Percentiles rank a stretch among this genome's conserved stretches.
phyloP scores from a whole-genome alignment of 2,888 invertebrate genomes.

The Idaea biselata region DNA sequence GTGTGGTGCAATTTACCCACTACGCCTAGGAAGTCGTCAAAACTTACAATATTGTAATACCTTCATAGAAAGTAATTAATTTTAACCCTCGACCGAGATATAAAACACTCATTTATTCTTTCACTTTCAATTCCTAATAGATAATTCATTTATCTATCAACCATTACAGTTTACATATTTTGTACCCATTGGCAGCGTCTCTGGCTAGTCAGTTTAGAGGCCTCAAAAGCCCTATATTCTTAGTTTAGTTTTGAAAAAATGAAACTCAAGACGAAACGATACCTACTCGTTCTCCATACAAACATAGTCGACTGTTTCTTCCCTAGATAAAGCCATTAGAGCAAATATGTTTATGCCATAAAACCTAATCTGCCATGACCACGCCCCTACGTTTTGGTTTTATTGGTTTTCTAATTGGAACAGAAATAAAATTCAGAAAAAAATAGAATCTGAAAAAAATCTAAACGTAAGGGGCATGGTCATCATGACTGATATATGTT shows the following conservation, averaged over 20 bases:
- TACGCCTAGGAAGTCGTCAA: not conserved
- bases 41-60: not conserved
- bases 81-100: not conserved
- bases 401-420: too few species aligned
- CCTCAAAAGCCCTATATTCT: not conserved
- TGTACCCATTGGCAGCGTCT: conserved; percentile 17
- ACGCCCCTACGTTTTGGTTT: too few species aligned
- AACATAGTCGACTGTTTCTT: too few species aligned
- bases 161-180: conserved; percentile 11
- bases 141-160: conserved; percentile 8
- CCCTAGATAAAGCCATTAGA: too few species aligned
- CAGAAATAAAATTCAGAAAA: too few species aligned
- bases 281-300: too few species aligned
- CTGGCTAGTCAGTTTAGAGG: conserved; percentile 7
- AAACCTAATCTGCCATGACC: too few species aligned
- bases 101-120: not conserved
- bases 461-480: too few species aligned
- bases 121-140: not conserved
- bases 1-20: not conserved
- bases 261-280: not conserved
- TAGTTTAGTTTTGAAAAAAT: conserved; percentile 11
- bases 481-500: too few species aligned
- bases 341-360: too few species aligned
- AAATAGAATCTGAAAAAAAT: too few species aligned
- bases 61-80: not conserved